Base-by-base conservation (phyloP, 1,140 invertebrate genomes). In the Orussus abietinus region DNA sequence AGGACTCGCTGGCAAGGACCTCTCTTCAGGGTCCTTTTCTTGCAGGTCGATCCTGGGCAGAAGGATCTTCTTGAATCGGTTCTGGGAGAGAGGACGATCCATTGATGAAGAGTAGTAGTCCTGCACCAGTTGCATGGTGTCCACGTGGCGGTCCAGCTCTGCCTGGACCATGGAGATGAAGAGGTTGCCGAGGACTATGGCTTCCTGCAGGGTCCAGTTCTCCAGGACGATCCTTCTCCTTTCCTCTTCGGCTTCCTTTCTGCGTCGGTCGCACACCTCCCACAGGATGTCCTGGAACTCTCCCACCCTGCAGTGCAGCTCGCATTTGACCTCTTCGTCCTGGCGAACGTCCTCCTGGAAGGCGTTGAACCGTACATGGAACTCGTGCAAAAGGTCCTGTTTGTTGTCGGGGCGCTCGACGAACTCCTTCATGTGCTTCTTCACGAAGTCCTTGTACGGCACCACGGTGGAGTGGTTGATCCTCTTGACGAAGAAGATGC, bases 81-180 rank as follows among this genome's bases (percentile, higher is more conserved):
- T 13, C 6, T 41, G 40, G 12, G 15, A 20, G 11, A 59, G 10
- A 4, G 55, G 33, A 29, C 38, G 52, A 18, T 53, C 33, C n/a
- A 75, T 55, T 61, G 77, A 72, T 1, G 68, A 58, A 6, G 62
- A 62, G 47, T 79, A 81, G 56, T 80, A 81, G 57, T 80, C 77
- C 21, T 75, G 68, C 2, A 81, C 21, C 7, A 75, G 42, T 55
- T 76, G 73, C 29, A 75, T 63, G 3, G 77, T 76, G 33, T 76
- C 66, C 2, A 58, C 45, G 42, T 56, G 77, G 59, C 80, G 66
- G 49, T 81, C 78, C 12, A 80, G 34, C 62, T 82, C 80, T 5
- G 71, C 51, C 49, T 81, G 79, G 52, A 80, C 59, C 17, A 73
- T 69, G 10, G 64, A 72, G 12, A 77, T 62, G 41, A 74, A 80